Conservation (phyloP, 2,113 vertebrate genomes). For the Gavialis gangeticus region DNA sequence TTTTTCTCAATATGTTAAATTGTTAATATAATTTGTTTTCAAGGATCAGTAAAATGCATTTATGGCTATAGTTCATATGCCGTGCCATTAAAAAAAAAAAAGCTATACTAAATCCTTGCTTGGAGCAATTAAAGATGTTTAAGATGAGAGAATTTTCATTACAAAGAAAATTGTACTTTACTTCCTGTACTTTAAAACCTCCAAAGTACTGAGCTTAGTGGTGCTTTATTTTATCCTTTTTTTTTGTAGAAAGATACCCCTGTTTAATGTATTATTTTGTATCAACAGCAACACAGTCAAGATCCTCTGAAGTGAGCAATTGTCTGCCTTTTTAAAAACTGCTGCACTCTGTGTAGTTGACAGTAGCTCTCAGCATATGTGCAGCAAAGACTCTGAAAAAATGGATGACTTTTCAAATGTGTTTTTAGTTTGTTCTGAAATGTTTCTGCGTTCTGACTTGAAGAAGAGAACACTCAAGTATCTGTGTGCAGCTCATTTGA, state of each 20-base stretch:
- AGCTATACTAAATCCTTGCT: slow-evolving; percentile 39
- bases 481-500: slow-evolving; percentile 27
- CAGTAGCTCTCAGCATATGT: slow-evolving; percentile 45
- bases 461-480: not conserved
- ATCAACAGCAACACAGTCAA: not conserved
- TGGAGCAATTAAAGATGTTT: slow-evolving; percentile 45
- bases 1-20: slow-evolving; percentile 70
- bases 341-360: slow-evolving; percentile 32
- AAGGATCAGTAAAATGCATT: slow-evolving; percentile 56
- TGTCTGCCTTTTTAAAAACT: slow-evolving; percentile 33
- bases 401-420: slow-evolving; percentile 57
- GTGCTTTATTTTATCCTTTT: slow-evolving; percentile 54
- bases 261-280: slow-evolving; percentile 23
- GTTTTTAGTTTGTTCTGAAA: slow-evolving; percentile 66
- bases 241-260: not conserved
- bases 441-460: slow-evolving; percentile 16
- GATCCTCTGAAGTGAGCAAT: not conserved
- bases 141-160: slow-evolving; percentile 23
- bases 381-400: slow-evolving; percentile 43
- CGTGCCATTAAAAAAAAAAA: slow-evolving; percentile 56
- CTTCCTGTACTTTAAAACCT: slow-evolving; percentile 51
- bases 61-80: slow-evolving; percentile 26
- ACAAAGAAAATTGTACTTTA: slow-evolving; percentile 46
- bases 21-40: slow-evolving; percentile 77
- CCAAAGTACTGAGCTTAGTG: slow-evolving; percentile 36